phyloP scores from a whole-genome alignment of 2,113 vertebrate genomes.

The Mesoclemmys tuberculata region DNA sequence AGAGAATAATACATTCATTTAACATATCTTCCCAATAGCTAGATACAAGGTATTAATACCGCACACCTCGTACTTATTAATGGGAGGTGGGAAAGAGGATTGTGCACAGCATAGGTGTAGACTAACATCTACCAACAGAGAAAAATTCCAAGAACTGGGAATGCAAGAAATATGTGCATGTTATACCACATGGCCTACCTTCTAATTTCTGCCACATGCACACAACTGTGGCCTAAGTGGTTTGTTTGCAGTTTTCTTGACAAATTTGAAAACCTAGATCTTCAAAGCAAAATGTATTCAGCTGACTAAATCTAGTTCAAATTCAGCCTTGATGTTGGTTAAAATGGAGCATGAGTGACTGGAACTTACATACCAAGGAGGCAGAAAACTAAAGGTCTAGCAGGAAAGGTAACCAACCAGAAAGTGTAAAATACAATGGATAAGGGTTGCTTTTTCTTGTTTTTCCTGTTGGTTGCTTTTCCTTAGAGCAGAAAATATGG shows the following conservation, averaged over 20 bases:
- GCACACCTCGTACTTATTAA: background rate
- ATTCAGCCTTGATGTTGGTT: background rate
- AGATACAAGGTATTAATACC: background rate
- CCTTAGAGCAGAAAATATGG: background rate
- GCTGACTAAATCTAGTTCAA: background rate
- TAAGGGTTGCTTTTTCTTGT: background rate
- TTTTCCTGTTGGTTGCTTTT: background rate
- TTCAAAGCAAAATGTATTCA: background rate
- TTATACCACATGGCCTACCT: background rate
- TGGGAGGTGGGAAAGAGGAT: too few relatives aligned
- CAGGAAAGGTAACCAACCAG: background rate
- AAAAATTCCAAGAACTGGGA: background rate
- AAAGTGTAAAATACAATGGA: background rate
- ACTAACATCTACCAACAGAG: background rate
- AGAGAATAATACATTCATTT: background rate
- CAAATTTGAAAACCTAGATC: background rate
- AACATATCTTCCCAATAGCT: background rate
- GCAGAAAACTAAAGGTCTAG: background rate
- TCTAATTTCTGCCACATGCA: background rate
- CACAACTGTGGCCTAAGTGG: background rate
- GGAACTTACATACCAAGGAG: background rate
- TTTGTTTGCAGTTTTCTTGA: background rate
- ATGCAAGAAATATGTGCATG: background rate
- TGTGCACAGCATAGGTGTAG: background rate
- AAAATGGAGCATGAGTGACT: background rate